Conservation (phyloP, 2,113 vertebrate species). For the Chloropsis cyanopogon region DNA sequence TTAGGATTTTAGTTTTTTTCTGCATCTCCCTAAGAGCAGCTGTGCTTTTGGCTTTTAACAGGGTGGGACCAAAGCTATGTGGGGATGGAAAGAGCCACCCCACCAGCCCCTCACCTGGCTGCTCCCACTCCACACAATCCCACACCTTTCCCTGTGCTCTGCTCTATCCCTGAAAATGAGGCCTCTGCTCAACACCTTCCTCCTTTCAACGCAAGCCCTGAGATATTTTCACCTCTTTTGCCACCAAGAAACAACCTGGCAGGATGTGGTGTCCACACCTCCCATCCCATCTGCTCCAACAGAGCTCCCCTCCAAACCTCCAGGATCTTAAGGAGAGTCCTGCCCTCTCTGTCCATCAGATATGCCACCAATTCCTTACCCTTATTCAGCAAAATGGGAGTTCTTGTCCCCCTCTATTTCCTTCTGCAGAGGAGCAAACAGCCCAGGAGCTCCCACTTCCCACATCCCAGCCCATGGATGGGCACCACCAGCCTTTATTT, state of each 20-base stretch:
- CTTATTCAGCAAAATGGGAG: not conserved
- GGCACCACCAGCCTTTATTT: not conserved
- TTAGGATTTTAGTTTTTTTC: not conserved
- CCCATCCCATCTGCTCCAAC: not conserved
- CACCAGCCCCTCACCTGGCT: not conserved
- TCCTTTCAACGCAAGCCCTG: not conserved
- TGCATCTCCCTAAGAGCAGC: not conserved
- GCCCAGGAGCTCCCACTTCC: not conserved
- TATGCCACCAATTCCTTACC: not conserved
- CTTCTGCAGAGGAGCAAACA: not conserved
- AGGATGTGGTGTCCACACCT: not conserved
- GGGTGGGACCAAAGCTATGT: rapidly evolving
- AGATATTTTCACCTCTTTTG: not conserved
- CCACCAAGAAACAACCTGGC: not conserved
- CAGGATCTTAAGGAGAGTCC: not conserved
- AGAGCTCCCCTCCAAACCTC: not conserved
- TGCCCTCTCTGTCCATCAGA: not conserved
- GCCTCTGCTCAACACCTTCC: not conserved
- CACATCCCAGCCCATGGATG: not conserved
- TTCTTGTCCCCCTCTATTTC: not conserved
- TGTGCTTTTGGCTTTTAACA: not conserved
- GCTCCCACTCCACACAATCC: rapidly evolving
- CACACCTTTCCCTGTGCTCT: rapidly evolving
- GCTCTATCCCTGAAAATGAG: not conserved
- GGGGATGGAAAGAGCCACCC: not conserved